Evolutionary conservation across 2,888 invertebrate species (phyloP).

Genomic region (Salticus scenicus): DNA sequence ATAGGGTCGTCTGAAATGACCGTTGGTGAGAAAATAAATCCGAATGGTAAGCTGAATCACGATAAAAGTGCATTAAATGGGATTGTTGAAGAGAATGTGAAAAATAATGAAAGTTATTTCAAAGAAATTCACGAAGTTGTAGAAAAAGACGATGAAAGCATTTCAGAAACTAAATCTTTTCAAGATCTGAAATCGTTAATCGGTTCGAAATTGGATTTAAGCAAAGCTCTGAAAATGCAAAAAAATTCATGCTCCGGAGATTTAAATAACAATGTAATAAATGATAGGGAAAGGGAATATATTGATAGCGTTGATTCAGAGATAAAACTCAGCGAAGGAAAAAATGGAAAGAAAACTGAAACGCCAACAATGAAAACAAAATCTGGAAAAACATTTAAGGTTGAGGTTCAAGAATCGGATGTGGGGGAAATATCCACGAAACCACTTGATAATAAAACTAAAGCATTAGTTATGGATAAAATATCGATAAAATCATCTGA

Average conservation of each 20-base stretch:
- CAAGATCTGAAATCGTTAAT: background rate
- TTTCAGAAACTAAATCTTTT: background rate
- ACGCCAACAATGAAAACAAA: background rate
- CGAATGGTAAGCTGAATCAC: too few species aligned
- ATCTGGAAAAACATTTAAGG: background rate
- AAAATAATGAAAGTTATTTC: too few species aligned
- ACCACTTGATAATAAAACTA: too few species aligned
- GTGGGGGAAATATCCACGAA: background rate
- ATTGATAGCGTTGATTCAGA: background rate
- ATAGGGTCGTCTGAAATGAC: background rate
- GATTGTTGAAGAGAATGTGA: too few species aligned
- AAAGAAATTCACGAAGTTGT: too few species aligned
- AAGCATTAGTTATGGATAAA: too few species aligned
- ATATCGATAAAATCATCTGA: too few species aligned
- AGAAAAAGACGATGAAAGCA: background rate
- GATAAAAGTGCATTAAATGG: too few species aligned
- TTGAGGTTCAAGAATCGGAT: background rate
- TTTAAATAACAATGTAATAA: background rate
- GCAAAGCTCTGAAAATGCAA: background rate
- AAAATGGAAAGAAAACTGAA: background rate
- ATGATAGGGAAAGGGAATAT: background rate
- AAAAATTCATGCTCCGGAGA: background rate
- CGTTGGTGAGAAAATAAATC: too few species aligned
- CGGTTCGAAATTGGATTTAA: background rate
- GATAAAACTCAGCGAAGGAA: background rate